Evolutionary conservation across 2,797 vertebrate species (phyloP), one percentile per base, ranked within the genome.

Genomic region (Pangasius larnaudii): DNA sequence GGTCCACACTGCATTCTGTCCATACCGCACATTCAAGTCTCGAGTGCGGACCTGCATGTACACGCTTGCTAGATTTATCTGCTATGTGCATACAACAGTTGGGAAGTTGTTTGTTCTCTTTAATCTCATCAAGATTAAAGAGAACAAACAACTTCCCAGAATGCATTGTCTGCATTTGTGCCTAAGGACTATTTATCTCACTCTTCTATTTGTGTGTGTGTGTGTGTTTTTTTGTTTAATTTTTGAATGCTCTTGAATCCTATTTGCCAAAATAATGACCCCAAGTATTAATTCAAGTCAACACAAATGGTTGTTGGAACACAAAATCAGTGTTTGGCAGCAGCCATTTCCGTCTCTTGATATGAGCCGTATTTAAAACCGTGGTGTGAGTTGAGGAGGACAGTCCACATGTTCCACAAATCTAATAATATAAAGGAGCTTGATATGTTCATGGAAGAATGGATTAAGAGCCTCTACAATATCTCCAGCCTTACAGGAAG

Each of bases 1-100:
- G 59, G 69, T 74, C 86, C 74, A 77, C 72, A 65, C 49, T 53
- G 82, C 30, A 79, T 89, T 85, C 80, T 86, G 85, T 88, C 86
- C 81, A 89, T 71, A 49, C 80, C 82, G 85, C 86, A 84, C 61
- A 79, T 53, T 89, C 51, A 4, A 36, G 58, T 63, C 36, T 81
- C 2, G 5, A 65, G 42, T 65, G 27, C n/a, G 1, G 61, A 65
- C 39, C 24, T 46, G 80, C 27, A 46, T 46, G 56, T 16, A n/a
- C 24, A 18, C 14, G 27, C 36, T 46, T 18, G 46, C n/a, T 67
- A 22, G 81, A 22, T 84, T 67, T 30, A 51, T 83, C 18, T 63
- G 27, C 36, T 63, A 18, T 46, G 36, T 63, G 24, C 58, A n/a
- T 5, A 18, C 27, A 49, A 18, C 27, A 30, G 4, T 30, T 65